phyloP scores from a whole-genome alignment of 2,113 vertebrate species.

The Apodemus sylvaticus region DNA sequence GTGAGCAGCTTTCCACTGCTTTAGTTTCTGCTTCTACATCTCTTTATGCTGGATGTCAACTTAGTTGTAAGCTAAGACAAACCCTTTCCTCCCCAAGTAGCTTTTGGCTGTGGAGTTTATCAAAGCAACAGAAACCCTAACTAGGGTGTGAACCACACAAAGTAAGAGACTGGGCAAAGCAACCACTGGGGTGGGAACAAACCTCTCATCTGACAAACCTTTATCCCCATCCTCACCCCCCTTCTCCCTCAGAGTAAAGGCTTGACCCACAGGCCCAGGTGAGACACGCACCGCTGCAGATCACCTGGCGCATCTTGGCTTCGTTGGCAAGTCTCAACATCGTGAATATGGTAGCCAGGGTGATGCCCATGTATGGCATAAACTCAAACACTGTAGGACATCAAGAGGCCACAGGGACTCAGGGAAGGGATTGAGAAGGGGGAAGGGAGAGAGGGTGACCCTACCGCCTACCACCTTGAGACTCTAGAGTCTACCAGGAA shows the following conservation, averaged over 20 bases:
- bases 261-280: not conserved
- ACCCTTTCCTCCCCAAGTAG: not conserved
- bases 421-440: not conserved
- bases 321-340: constrained; percentile 73
- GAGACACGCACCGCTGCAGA: constrained; percentile 64
- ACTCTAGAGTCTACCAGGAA: not conserved
- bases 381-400: constrained; percentile 69
- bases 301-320: constrained; percentile 73
- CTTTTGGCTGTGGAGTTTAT: not conserved
- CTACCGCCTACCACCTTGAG: not conserved
- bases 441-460: not conserved
- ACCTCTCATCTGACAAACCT: not conserved
- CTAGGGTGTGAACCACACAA: not conserved
- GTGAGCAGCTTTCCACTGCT: not conserved
- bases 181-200: accelerated
- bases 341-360: constrained; percentile 73
- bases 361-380: constrained; percentile 79
- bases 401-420: not conserved
- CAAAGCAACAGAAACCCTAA: not conserved
- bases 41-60: not conserved
- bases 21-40: not conserved
- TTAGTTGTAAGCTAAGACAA: not conserved
- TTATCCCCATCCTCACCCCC: too few species aligned
- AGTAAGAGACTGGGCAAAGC: not conserved
- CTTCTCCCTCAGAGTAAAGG: not conserved